phyloP scores from a whole-genome alignment of 1,140 invertebrate genomes.

The Pomphorhynchus laevis region DNA sequence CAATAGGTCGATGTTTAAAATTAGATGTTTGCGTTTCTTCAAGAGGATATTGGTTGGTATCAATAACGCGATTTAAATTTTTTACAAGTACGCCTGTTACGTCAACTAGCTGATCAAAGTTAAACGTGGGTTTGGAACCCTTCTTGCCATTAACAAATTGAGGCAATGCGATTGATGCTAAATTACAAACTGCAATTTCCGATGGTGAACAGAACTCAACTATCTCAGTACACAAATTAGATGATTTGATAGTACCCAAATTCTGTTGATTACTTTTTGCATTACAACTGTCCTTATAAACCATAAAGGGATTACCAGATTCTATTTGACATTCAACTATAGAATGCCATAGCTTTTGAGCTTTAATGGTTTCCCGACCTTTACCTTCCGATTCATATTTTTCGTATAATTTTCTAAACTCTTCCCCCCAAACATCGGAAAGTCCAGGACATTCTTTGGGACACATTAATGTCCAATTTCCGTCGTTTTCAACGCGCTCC shows the following conservation, averaged over 20 bases:
- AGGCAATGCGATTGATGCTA: slow-evolving; percentile 84
- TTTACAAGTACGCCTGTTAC: slow-evolving; percentile 50
- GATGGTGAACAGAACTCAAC: slow-evolving; percentile 50
- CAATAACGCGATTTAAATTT: slow-evolving; percentile 88
- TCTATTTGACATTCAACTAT: slow-evolving; percentile 82
- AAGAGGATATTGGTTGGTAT: slow-evolving; percentile 76
- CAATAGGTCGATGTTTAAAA: slow-evolving; percentile 58
- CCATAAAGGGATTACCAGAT: slow-evolving; percentile 86
- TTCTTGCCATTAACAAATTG: slow-evolving; percentile 36
- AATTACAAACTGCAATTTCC: slow-evolving; percentile 83
- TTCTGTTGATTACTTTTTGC: slow-evolving; percentile 90
- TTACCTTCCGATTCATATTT: slow-evolving; percentile 46
- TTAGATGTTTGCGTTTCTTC: slow-evolving; percentile 44
- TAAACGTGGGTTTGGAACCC: slow-evolving; percentile 24
- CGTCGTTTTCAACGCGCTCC: slow-evolving; percentile 54
- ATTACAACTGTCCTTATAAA: slow-evolving; percentile 84
- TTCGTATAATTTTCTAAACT: slow-evolving; percentile 56
- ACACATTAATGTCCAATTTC: slow-evolving; percentile 74
- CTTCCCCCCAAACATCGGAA: slow-evolving; percentile 54
- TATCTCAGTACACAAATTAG: slow-evolving; percentile 88
- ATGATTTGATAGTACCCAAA: slow-evolving; percentile 84
- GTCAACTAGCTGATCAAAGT: slow-evolving; percentile 51
- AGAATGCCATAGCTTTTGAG: slow-evolving; percentile 57
- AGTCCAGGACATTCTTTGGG: slow-evolving; percentile 62
- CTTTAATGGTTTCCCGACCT: slow-evolving; percentile 37